Evolutionary conservation across 2,113 vertebrate species (phyloP).

Genomic region (Chaetops frenatus): DNA sequence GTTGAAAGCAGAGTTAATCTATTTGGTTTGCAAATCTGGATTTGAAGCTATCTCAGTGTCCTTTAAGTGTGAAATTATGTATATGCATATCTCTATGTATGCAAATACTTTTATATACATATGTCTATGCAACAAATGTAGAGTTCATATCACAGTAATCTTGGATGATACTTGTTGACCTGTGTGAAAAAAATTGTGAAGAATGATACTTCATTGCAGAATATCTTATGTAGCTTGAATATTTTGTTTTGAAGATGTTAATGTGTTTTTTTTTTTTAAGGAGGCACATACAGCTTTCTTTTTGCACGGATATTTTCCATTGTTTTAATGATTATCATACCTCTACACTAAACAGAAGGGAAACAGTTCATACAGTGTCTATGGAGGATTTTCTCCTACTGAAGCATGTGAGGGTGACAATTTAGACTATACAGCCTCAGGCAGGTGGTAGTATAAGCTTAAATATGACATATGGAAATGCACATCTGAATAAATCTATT

Average conservation of each 20-base stretch:
- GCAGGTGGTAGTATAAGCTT: conserved; percentile 37
- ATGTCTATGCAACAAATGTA: not conserved
- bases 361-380: not conserved
- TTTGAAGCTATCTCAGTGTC: not conserved
- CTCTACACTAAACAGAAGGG: not conserved
- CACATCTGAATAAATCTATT: conserved; percentile 18
- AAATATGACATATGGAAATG: not conserved
- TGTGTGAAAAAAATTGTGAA: not conserved
- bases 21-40: not conserved
- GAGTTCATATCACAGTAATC: not conserved
- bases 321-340: rapidly evolving
- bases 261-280: not conserved
- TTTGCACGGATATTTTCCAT: not conserved
- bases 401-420: not conserved
- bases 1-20: not conserved
- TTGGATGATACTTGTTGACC: not conserved
- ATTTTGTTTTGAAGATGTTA: not conserved
- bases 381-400: not conserved
- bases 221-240: not conserved
- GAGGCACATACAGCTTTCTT: not conserved
- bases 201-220: not conserved
- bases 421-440: conserved; percentile 36
- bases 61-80: not conserved
- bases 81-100: not conserved
- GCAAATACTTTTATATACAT: not conserved